A percentile compares a stretch with the other conserved stretches of the same genome.
phyloP scores from a whole-genome alignment of 2,113 vertebrate species.

The Callipepla californica region DNA sequence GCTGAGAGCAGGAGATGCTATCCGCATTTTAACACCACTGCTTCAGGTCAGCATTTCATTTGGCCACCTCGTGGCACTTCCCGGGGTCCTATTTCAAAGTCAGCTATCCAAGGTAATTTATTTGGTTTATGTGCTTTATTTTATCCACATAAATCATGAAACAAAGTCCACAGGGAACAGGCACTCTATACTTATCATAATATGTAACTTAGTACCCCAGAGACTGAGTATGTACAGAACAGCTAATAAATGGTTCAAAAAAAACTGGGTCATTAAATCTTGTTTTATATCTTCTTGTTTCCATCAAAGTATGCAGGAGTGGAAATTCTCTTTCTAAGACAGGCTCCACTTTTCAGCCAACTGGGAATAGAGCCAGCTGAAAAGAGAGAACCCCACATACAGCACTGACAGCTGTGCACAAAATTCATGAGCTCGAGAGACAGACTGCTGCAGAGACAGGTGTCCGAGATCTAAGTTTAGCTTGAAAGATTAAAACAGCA shows the following conservation, averaged over 20 bases:
- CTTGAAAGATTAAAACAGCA: slow-evolving; percentile 73
- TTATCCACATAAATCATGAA: slow-evolving; percentile 70
- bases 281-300: slow-evolving; percentile 74
- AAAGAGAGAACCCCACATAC: slow-evolving; percentile 68
- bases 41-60: slow-evolving; percentile 45
- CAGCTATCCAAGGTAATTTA: slow-evolving; percentile 62
- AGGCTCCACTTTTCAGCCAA: slow-evolving; percentile 70
- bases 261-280: slow-evolving; percentile 64
- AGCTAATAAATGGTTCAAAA: slow-evolving; percentile 69
- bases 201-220: slow-evolving; percentile 68
- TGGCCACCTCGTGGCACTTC: slow-evolving; percentile 52
- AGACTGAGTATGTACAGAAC: slow-evolving; percentile 65
- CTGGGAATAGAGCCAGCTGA: slow-evolving; percentile 70
- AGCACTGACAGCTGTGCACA: slow-evolving; percentile 73
- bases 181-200: slow-evolving; percentile 71
- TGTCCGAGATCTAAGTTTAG: slow-evolving; percentile 78
- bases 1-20: neutral
- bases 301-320: slow-evolving; percentile 70
- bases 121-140: slow-evolving; percentile 64
- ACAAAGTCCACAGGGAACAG: slow-evolving; percentile 58
- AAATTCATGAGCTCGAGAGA: slow-evolving; percentile 73
- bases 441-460: slow-evolving; percentile 75
- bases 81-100: slow-evolving; percentile 59
- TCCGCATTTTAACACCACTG: slow-evolving; percentile 7
- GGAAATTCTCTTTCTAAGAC: slow-evolving; percentile 73